Evolutionary conservation across 2,113 vertebrate genomes (phyloP), one percentile per base, ranked within the genome.

Genomic region (Dicerorhinus sumatrensis): DNA sequence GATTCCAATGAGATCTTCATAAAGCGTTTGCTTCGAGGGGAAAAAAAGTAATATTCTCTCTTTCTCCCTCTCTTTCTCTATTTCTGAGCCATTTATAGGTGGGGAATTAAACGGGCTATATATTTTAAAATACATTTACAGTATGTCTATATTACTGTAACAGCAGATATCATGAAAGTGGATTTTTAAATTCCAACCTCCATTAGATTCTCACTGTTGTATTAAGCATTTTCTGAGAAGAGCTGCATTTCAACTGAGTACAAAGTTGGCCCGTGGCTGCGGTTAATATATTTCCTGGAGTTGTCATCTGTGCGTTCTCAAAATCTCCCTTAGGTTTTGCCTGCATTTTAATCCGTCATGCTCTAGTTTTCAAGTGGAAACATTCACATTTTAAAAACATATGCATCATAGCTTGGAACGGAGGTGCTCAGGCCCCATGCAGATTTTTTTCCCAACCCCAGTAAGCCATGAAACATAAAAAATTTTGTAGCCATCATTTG

Each of bases 1-100:
- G 98, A 98, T 99, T 99, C 98, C 99, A 99, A 97, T 98, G 99
- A 99, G 98, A 99, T 99, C 99, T 99, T 99, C 98, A 99, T 99
- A 99, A 98, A 98, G 98, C 98, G 88, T 98, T 92, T 96, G 98
- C 98, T 98, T 87, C n/a, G 63, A 51, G 65, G 95, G 95, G 51
- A 87, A 87, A 93, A 91, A 89, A 97, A 94, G 97, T 97, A 94
- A 97, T 98, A 98, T 96, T 97, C 56, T 86, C 96, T 91, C 82
- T 96, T 90, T 98, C 88, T 81, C 88, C 75, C 95, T 89, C 80
- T 94, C 93, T 90, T 94, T 95, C 92, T 94, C 95, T 96, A 84
- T 97, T 96, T 96, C 97, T 97, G 65, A 94, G 82, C 95, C 98
- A 92, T 99, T 99, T 99, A 98, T 98, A 98, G 98, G 96, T 97